Base-by-base conservation (phyloP, 92 coral and sea anemone genomes). In the Epizoanthus rinbou region DNA sequence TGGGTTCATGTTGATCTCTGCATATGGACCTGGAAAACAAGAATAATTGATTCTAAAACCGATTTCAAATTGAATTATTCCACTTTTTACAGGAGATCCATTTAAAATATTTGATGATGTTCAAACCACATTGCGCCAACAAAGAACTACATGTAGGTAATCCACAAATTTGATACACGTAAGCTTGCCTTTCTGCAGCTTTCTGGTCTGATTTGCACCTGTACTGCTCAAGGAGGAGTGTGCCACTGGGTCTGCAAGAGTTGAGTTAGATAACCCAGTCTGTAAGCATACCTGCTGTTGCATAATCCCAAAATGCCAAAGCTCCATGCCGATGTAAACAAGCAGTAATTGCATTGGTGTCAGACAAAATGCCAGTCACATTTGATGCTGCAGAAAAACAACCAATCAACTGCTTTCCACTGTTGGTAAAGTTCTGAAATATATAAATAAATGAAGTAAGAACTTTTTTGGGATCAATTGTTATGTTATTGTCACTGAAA, bases 351-450 rank as follows among this genome's bases (percentile, higher is more conserved):
- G 92, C 84, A 76, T 88, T 81, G 22, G 93, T 92, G 80, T 96
- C 99, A 25, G 95, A 75, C 17, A 96, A 73, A 78, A 96, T 94
- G 50, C 99, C 99, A 13, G 99, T 96, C 73, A 96, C 93, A 89
- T 96, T 96, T 37, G 99, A 96, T 23, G 98, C 99, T 13, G 98
- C 98, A 63, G 98, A 93, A 84, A 96, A 96, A 85, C 99, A 96
- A 24, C 99, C 99, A 90, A 96, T 90, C 83, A 96, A 73, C 84
- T 89, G 93, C 41, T 76, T 87, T 39, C 89, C 85, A 66, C 54
- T 24, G 22, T 47, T 62, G 39, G 75, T 14, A 68, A 80, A 76
- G 18, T n/a, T 84, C 97, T 93, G 74, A 35, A 64, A 50, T 19
- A 28, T 56, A 23, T 23, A 5, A 35, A 83, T 2, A 22, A 33